These are phyloP conservation scores for Scelioninae gen. 1 DNA, from an alignment of 2,888 invertebrate species.

Conservation along the genomic window DNA sequence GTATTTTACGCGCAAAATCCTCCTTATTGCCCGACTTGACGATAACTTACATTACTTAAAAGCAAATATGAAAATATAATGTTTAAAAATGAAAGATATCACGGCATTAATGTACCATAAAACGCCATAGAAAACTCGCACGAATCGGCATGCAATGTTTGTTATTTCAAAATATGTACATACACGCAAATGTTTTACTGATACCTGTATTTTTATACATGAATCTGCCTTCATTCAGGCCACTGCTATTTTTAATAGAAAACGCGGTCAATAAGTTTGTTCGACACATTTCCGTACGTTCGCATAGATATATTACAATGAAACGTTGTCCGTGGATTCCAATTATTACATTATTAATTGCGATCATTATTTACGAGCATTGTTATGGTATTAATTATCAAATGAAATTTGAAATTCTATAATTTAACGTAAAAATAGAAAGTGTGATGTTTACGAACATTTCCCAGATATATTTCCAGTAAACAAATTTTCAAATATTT, in stretches of 20 bases:
- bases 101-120: constrained; percentile 26
- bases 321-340: too few relatives aligned
- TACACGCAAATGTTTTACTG: constrained; percentile 23
- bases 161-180: constrained; percentile 32
- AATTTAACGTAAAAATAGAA: too few relatives aligned
- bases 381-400: too few relatives aligned
- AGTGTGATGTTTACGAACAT: too few relatives aligned
- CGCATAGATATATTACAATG: too few relatives aligned
- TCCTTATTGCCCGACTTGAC: constrained; percentile 39
- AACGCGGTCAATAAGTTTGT: background rate
- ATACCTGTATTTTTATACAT: constrained; percentile 13
- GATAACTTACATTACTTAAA: constrained; percentile 41
- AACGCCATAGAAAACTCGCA: constrained; percentile 9
- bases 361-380: too few relatives aligned
- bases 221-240: background rate
- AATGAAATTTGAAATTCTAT: too few relatives aligned
- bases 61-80: constrained; percentile 23
- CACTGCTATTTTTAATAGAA: constrained; percentile 6
- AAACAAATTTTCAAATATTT: too few relatives aligned
- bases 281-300: too few relatives aligned
- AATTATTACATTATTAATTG: too few relatives aligned
- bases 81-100: constrained; percentile 29
- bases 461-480: too few relatives aligned
- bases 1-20: constrained; percentile 41
- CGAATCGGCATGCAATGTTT: constrained; percentile 6